Evolutionary conservation across 2,888 invertebrate species (phyloP).

Genomic region (Cryptus armator): DNA sequence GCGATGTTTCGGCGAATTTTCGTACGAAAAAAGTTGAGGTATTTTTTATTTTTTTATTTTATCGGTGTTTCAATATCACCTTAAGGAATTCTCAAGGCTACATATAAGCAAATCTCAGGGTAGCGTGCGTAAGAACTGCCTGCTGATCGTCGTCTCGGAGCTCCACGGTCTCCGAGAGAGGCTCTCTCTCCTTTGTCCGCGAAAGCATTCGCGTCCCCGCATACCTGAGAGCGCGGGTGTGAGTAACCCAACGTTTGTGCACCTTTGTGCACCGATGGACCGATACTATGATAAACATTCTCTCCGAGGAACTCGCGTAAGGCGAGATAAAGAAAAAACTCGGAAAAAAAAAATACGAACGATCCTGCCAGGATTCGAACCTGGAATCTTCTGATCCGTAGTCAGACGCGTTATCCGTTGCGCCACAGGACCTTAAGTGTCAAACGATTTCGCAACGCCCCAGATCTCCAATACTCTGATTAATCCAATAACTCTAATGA

Average conservation of each 20-base stretch:
- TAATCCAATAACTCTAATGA: too few relatives aligned
- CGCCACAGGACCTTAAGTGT: conserved; percentile 78
- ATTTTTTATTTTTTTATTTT: background rate
- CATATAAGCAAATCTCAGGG: background rate
- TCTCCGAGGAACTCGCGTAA: background rate
- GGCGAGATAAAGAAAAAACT: conserved; percentile 6
- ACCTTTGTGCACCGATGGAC: conserved; percentile 49
- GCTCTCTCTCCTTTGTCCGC: conserved; percentile 63
- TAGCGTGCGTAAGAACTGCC: conserved; percentile 70
- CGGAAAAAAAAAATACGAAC: background rate
- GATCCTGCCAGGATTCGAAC: conserved; percentile 80
- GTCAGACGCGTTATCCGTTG: conserved; percentile 89
- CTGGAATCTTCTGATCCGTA: conserved; percentile 90
- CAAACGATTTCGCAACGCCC: too few relatives aligned
- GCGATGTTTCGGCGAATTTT: background rate
- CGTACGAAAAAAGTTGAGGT: background rate
- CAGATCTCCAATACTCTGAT: too few relatives aligned
- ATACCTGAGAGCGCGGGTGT: conserved; percentile 49
- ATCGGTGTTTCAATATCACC: background rate
- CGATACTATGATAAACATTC: conserved; percentile 38
- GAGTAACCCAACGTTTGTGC: conserved; percentile 22
- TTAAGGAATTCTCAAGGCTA: conserved; percentile 4
- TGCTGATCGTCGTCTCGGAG: conserved; percentile 44
- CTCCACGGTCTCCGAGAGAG: conserved; percentile 41
- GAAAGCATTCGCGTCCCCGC: conserved; percentile 42